Evolutionary conservation across 2,113 vertebrate species (phyloP).

Genomic region (Colossoma macropomum): DNA sequence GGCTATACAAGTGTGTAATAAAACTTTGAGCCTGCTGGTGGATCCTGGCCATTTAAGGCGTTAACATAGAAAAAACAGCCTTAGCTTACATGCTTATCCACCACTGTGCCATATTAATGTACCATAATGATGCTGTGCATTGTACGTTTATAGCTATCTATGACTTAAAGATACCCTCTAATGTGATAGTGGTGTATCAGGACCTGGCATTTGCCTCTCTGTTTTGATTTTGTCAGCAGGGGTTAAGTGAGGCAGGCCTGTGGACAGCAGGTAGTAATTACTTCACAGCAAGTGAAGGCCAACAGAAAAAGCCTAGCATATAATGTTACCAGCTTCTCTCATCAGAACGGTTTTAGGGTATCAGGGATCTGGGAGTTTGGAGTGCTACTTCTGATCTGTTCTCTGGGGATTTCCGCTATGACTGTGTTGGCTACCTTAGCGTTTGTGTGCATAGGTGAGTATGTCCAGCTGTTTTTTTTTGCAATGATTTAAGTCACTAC

Average conservation of each 20-base stretch:
- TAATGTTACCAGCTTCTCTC: conserved; percentile 53
- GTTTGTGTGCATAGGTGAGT: conserved; percentile 16
- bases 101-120: neutral
- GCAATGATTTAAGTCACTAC: neutral
- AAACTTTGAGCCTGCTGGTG: too few relatives aligned
- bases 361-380: conserved; percentile 29
- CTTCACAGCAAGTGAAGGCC: conserved; percentile 58
- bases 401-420: conserved; percentile 36
- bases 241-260: conserved; percentile 30
- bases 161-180: conserved; percentile 23
- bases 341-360: conserved; percentile 44
- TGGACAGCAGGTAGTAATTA: conserved; percentile 60
- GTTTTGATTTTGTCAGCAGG: conserved; percentile 38
- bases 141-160: conserved; percentile 15
- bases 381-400: conserved; percentile 46
- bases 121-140: conserved; percentile 15
- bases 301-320: conserved; percentile 53
- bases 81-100: neutral
- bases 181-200: neutral
- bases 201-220: conserved; percentile 13
- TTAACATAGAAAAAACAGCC: neutral
- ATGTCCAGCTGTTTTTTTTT: conserved; percentile 37
- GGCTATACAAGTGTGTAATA: too few relatives aligned
- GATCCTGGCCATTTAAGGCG: too few relatives aligned
- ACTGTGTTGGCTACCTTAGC: conserved; percentile 21